Conservation (phyloP, 2,888 invertebrate genomes). For the Sinotaia quadrata region DNA sequence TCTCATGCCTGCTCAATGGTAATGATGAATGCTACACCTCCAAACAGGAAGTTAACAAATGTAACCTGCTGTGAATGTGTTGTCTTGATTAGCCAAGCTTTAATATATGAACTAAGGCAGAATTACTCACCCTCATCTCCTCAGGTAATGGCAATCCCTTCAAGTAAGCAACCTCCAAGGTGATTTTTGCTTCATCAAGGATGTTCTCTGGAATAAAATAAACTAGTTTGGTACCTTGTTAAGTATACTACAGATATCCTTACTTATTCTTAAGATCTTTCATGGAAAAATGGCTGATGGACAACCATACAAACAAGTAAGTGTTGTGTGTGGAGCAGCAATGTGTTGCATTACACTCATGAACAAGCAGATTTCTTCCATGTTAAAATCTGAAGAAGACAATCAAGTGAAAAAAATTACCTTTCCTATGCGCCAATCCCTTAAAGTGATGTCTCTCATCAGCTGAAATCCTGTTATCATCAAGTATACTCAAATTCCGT, state of each 20-base stretch:
- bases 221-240: too few relatives aligned
- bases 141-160: conserved; percentile 68
- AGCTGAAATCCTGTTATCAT: conserved; percentile 69
- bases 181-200: conserved; percentile 66
- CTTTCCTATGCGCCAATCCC: conserved; percentile 65
- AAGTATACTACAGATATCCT: too few relatives aligned
- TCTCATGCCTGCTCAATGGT: too few relatives aligned
- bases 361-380: not conserved
- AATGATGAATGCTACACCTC: too few relatives aligned
- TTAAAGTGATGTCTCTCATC: conserved; percentile 70
- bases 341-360: not conserved
- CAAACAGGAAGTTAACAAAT: too few relatives aligned
- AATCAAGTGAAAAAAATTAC: conserved; percentile 41
- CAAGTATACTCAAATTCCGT: conserved; percentile 61
- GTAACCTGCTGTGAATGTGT: too few relatives aligned
- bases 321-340: not conserved
- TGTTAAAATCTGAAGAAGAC: not conserved
- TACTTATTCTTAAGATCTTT: too few relatives aligned
- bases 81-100: too few relatives aligned
- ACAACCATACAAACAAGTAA: too few relatives aligned
- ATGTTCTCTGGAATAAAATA: conserved; percentile 62
- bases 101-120: too few relatives aligned
- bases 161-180: conserved; percentile 58
- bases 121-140: conserved; percentile 66
- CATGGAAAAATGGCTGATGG: too few relatives aligned